Evolutionary conservation across 37 sponge, comb jelly and placozoan species (phyloP), one percentile per base, ranked within the genome.

Genomic region (Cliona cf. orientalis): DNA sequence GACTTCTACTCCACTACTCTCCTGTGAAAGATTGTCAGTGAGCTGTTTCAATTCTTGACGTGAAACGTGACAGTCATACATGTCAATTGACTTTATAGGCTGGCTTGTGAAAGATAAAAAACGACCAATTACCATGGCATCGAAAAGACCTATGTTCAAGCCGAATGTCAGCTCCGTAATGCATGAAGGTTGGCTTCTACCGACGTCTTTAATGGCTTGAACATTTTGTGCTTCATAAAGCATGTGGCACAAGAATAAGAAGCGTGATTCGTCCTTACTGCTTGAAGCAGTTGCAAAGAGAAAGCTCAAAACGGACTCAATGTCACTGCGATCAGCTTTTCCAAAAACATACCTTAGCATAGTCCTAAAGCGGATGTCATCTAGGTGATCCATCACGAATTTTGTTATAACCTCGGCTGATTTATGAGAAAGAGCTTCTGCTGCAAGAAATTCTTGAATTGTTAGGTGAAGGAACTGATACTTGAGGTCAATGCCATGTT

Each of bases 221-320:
- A 49, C 53, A 49, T 65, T 65, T 32, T 65, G 66, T 65, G 66
- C 28, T 65, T 65, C 66, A n/a, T 34, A 65, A 2, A 65, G 19
- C 35, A 65, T 34, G 19, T 65, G 35, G 19, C 28, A 31, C 6
- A 65, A 34, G 5, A 65, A 32, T 29, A 65, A 29, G 35, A 65
- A 36, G 33, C 32, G 5, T 2, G 19, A 31, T 33, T 4, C 3
- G 19, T 34, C 19, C 19, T 65, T 21, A 3, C 33, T 3, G 3
- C 19, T 3, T 65, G 19, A n/a, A 19, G 28, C 66, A 2, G 19
- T 19, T 36, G 19, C 28, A 33, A 65, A 65, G 33, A 4, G 33
- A 4, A 29, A 65, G 26, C 66, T 34, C 32, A 4, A 65, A 33
- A 65, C 32, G 66, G 33, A 65, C 28, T 65, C 66, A 36, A 32